These are phyloP conservation scores for Leucophora obtusa DNA, from an alignment of 2,888 invertebrate genomes.

Conservation along the genomic window DNA sequence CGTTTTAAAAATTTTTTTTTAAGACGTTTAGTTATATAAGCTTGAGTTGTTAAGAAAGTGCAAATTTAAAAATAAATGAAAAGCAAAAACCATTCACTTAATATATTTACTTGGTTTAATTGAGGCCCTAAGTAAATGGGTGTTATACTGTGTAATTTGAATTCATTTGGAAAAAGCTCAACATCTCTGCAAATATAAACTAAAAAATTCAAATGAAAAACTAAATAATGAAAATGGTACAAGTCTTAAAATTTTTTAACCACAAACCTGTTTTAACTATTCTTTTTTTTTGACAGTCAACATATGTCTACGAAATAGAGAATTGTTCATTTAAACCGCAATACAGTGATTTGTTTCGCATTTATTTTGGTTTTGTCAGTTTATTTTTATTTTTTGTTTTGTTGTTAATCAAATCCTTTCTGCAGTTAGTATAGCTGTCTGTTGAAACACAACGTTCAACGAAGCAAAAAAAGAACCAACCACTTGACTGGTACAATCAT, in stretches of 20 bases:
- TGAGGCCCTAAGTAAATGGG: too few relatives aligned
- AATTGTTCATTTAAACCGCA: conserved; percentile 54
- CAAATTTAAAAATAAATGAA: too few relatives aligned
- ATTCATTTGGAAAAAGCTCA: conserved; percentile 11
- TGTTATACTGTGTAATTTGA: conserved; percentile 8
- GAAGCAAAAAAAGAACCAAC: conserved; percentile 8
- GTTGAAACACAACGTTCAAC: too few relatives aligned
- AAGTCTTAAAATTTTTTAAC: conserved; percentile 41
- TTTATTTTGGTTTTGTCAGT: conserved; percentile 38
- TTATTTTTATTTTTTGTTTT: conserved; percentile 23
- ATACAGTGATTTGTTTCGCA: conserved; percentile 61
- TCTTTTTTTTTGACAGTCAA: conserved; percentile 49
- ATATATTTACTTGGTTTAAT: too few relatives aligned
- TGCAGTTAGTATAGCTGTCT: too few relatives aligned
- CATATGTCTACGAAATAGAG: conserved; percentile 42
- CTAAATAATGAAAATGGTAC: conserved; percentile 2
- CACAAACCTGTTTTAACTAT: conserved; percentile 24
- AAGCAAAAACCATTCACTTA: too few relatives aligned
- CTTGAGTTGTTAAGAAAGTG: too few relatives aligned
- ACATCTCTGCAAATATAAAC: conserved; percentile 7
- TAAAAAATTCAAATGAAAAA: conserved; percentile 2
- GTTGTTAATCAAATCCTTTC: conserved; percentile 53
- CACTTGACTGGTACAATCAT: conserved; percentile 54
- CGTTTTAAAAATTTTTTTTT: too few relatives aligned
- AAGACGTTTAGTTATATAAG: too few relatives aligned